Evolutionary conservation across 1,140 invertebrate genomes (phyloP).

Genomic region (Macrotrachela quadricornifera): DNA sequence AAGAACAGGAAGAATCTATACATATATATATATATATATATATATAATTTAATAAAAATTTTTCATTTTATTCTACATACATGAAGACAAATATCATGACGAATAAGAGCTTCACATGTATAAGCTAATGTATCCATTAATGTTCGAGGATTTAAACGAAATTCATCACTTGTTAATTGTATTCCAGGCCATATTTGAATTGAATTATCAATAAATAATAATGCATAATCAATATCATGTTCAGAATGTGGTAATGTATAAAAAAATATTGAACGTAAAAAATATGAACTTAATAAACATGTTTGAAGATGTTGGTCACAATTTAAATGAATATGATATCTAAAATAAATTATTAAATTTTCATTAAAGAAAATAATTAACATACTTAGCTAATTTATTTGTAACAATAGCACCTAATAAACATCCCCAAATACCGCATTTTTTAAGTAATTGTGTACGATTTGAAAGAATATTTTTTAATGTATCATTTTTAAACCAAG

Average conservation of each 20-base stretch:
- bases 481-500: conserved; percentile 14
- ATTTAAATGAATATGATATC: neutral
- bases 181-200: conserved; percentile 24
- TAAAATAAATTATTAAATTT: neutral
- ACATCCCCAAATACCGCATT: conserved; percentile 29
- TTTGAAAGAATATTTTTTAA: conserved; percentile 11
- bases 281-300: neutral
- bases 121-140: conserved; percentile 21
- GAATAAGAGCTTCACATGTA: conserved; percentile 22
- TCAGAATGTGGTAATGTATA: conserved; percentile 24
- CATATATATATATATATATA: no score
- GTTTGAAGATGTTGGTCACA: neutral
- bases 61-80: no score
- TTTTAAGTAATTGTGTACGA: conserved; percentile 16
- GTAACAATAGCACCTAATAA: conserved; percentile 22
- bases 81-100: conserved; percentile 12
- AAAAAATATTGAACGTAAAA: conserved; percentile 21
- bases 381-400: conserved; percentile 29
- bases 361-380: neutral
- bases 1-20: conserved; percentile 25
- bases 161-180: conserved; percentile 13
- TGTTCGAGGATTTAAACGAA: conserved; percentile 21
- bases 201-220: conserved; percentile 19
- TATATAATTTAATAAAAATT: no score
- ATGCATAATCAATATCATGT: conserved; percentile 26